Evolutionary conservation across 2,113 vertebrate species (phyloP), one percentile per base, ranked within the genome.

Genomic region (Macroglossus sobrinus): DNA sequence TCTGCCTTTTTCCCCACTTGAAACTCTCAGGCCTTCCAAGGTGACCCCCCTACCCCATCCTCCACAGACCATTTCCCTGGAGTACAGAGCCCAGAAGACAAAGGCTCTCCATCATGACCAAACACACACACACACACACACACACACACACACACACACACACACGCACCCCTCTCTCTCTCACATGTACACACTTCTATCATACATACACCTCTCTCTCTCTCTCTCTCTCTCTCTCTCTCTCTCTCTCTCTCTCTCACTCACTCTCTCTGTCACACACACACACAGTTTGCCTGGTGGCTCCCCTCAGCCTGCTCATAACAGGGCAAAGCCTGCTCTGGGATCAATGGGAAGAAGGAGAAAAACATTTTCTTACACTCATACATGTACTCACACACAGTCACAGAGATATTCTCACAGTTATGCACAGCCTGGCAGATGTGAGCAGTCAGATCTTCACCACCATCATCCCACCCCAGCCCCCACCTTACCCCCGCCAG

Each of bases 401-500:
- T 95, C 97, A 97, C 96, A 98, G 93, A 96, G 95, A 97, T 96
- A 92, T 96, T 96, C 95, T 96, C 96, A 97, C 97, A 97, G 97
- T 96, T 95, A 97, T 95, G 92, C 96, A 89, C 91, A 76, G 45
- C 53, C 55, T 18, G 28, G 66, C 66, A 50, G 40, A 26, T 61
- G 33, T 79, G 26, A 61, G 74, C 64, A 19, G 33, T n/a, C 63
- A 47, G 18, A 30, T 69, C 43, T 96, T 92, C 93, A 96, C 94
- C 97, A 97, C 97, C 15, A 30, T 50, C 47, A 12, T 50, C 47
- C 45, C 45, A 13, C 11, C 45, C 96, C 89, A 90, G 89, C 94
- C 96, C 97, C 97, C 14, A 7, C 3, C 71, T n/a, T n/a, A n/a
- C 5, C 45, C 45, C 12, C 11, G 13, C 26, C 55, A 53, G 16